Evolutionary conservation across 37 sponge, comb jelly and placozoan species (phyloP).

Genomic region (Diacarnus erythraeanus): DNA sequence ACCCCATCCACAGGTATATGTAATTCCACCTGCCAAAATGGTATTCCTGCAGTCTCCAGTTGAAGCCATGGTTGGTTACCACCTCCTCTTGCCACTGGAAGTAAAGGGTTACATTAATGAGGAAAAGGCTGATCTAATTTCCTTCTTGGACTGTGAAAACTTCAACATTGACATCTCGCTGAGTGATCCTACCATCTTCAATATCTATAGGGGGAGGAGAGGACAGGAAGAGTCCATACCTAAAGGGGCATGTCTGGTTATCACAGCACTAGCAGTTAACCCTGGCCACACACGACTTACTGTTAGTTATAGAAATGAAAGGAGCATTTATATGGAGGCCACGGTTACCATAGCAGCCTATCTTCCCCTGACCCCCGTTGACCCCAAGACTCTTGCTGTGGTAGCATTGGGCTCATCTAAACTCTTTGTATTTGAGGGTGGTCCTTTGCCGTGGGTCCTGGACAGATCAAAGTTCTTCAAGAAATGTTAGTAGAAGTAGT

Average conservation of each 20-base stretch:
- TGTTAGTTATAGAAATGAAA: conserved; percentile 28
- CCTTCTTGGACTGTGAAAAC: conserved; percentile 57
- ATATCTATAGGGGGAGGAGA: conserved; percentile 12
- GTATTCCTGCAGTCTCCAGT: conserved; percentile 67
- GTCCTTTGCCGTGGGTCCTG: conserved; percentile 80
- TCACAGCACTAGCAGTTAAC: conserved; percentile 48
- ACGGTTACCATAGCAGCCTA: conserved; percentile 81
- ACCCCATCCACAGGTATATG: conserved; percentile 51
- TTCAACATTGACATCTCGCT: background rate
- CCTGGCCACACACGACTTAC: conserved; percentile 71
- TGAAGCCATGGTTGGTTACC: conserved; percentile 63
- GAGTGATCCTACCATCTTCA: conserved; percentile 52
- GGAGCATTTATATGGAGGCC: conserved; percentile 38
- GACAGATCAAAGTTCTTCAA: conserved; percentile 64
- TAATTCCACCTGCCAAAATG: conserved; percentile 74
- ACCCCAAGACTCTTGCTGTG: conserved; percentile 72
- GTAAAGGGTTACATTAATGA: conserved; percentile 28
- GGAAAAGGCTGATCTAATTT: background rate
- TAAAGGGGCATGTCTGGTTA: conserved; percentile 38
- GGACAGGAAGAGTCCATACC: background rate
- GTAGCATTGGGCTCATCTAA: conserved; percentile 77
- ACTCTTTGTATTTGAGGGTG: conserved; percentile 77
- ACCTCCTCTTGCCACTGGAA: conserved; percentile 61
- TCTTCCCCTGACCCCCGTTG: conserved; percentile 47
- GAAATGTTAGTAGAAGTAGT: conserved; percentile 27